A percentile compares a stretch with the other conserved stretches of the same genome.
Conservation (phyloP, 2,888 invertebrate genomes). For the Phortica magna region DNA sequence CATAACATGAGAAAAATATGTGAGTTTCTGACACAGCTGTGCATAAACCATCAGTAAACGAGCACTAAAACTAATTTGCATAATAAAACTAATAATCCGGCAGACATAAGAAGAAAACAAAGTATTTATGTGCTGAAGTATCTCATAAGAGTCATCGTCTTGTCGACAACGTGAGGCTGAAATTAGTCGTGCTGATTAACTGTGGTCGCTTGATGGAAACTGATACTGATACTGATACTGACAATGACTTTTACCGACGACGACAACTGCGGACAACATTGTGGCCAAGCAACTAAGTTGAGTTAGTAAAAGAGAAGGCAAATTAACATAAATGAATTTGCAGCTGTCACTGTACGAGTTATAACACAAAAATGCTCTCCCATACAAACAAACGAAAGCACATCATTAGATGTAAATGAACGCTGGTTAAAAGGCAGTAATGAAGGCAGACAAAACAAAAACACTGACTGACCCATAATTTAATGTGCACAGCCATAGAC, state of each 20-base stretch:
- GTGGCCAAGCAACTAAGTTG: constrained; percentile 55
- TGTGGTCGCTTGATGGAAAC: neutral
- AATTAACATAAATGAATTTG: constrained; percentile 72
- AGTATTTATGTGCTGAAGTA: constrained; percentile 43
- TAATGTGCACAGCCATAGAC: constrained; percentile 18
- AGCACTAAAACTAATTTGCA: constrained; percentile 63
- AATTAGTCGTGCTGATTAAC: constrained; percentile 4
- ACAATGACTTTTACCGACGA: neutral
- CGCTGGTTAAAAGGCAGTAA: neutral
- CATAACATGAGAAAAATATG: neutral
- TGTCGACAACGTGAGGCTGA: neutral
- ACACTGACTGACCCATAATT: constrained; percentile 61
- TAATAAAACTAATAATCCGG: constrained; percentile 53
- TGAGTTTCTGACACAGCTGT: neutral
- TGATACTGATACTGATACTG: neutral
- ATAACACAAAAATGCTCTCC: constrained; percentile 46
- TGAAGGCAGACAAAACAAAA: constrained; percentile 44
- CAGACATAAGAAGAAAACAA: constrained; percentile 35
- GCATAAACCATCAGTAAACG: neutral
- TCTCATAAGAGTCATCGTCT: constrained; percentile 3
- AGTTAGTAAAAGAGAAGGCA: constrained; percentile 47
- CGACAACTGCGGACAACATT: constrained; percentile 33
- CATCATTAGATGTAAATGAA: neutral
- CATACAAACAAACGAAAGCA: neutral
- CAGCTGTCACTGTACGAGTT: constrained; percentile 63